Conservation (phyloP, 2,113 vertebrate genomes). For the Paramormyrops kingsleyae region DNA sequence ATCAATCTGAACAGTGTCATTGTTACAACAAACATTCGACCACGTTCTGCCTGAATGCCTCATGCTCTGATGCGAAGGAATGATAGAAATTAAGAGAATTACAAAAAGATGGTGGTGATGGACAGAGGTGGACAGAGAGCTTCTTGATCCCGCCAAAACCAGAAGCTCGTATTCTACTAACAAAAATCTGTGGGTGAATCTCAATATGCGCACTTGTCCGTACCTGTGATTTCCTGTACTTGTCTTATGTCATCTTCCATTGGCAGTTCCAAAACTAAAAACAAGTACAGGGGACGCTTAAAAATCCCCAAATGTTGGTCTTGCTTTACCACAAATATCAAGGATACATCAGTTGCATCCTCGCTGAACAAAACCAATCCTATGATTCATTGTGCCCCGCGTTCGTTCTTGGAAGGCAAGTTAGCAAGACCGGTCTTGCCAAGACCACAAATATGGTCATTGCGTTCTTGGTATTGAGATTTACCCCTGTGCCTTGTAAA, state of each 20-base stretch:
- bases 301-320: background rate
- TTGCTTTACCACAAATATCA: background rate
- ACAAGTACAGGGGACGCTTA: background rate
- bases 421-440: background rate
- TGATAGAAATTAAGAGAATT: background rate
- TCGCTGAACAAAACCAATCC: background rate
- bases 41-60: background rate
- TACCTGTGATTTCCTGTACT: background rate
- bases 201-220: background rate
- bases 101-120: background rate
- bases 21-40: background rate
- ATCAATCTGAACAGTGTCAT: background rate
- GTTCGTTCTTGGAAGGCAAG: background rate
- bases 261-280: background rate
- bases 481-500: background rate
- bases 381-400: background rate
- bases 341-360: background rate
- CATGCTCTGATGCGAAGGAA: background rate
- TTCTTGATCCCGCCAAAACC: background rate
- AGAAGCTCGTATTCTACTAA: background rate
- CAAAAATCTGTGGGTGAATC: background rate
- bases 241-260: background rate
- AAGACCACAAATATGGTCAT: background rate
- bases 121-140: background rate
- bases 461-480: background rate